Evolutionary conservation across 2,888 invertebrate species (phyloP), one percentile per base, ranked within the genome.

Genomic region (Vesta saturnalis): DNA sequence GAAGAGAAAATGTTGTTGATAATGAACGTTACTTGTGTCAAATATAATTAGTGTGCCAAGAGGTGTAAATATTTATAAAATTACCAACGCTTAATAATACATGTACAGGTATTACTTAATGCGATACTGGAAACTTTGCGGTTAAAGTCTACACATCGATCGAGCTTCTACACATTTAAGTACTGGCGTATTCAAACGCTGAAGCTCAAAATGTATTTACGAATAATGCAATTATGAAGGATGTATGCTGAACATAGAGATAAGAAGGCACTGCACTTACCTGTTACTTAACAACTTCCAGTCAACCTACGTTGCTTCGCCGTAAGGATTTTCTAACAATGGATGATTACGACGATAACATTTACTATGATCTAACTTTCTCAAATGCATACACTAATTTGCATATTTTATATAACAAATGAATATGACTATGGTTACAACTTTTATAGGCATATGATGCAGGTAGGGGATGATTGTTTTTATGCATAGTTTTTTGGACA

Each of bases 341-440:
- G 21, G 22, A 12, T 12, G 16, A 49, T 4, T 16, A 58, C 54
- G 52, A 47, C 46, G 43, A 61, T 23, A 60, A 69, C 65, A 69
- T 69, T 55, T 19, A 69, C 61, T 61, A 62, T 62, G 22, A 70
- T 60, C 70, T 70, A 69, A 39, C 43, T 59, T 49, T 59, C 60
- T 59, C 68, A 64, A 64, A 70, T 67, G 66, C 67, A 69, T 54
- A 69, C 63, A 67, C 70, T 67, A 70, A 67, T 56, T 52, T 65
- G 56, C 60, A 65, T 60, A 49, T 63, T 19, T 3, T 12, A 16
- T 15, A 46, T 60, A 4, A 47, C 30, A 60, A 22, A 46, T 60
- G 21, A 39, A 47, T 46, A 60, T 22, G 18, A 23, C 12, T 6
- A 15, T 22, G 23, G 12, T 55, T 4, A 19, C 18, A 22, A 15